phyloP scores from a whole-genome alignment of 2,113 vertebrate species.

The Ammodytes dubius region DNA sequence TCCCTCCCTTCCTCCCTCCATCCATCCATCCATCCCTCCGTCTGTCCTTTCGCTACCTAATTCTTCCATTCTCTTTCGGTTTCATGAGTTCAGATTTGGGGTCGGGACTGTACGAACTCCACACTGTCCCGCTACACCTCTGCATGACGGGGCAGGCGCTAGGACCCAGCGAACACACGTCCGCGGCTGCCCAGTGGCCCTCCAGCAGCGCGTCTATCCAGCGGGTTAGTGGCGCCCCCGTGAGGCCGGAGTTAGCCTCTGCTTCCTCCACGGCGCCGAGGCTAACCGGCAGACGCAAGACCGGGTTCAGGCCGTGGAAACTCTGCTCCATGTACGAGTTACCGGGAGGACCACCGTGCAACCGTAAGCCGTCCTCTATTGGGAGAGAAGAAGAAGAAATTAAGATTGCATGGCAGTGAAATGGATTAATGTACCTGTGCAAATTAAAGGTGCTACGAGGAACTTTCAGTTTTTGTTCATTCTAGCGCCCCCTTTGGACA shows the following conservation, averaged over 20 bases:
- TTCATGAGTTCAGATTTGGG: slow-evolving; percentile 92
- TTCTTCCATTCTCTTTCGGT: slow-evolving; percentile 88
- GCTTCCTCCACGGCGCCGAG: slow-evolving; percentile 91
- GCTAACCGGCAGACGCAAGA: slow-evolving; percentile 91
- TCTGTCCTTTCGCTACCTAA: slow-evolving; percentile 99
- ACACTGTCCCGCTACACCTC: slow-evolving; percentile 88
- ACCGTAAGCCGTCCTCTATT: slow-evolving; percentile 89
- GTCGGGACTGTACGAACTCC: slow-evolving; percentile 95
- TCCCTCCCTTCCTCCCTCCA: no score
- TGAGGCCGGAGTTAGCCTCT: slow-evolving; percentile 86
- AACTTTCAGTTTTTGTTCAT: no score
- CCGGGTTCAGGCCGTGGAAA: slow-evolving; percentile 95
- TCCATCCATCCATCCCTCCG: no score
- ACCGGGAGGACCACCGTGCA: slow-evolving; percentile 90
- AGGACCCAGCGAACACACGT: slow-evolving; percentile 89
- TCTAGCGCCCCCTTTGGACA: no score
- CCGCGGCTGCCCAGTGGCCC: slow-evolving; percentile 90
- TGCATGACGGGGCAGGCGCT: slow-evolving; percentile 91
- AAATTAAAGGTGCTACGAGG: no score
- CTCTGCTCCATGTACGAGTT: slow-evolving; percentile 99
- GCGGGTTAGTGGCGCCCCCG: slow-evolving; percentile 86
- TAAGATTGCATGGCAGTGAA: no score
- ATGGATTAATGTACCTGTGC: no score
- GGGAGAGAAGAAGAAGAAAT: not conserved
- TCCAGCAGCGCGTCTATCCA: slow-evolving; percentile 93